Evolutionary conservation across 2,113 vertebrate species (phyloP).

Genomic region (Myxocyprinus asiaticus): DNA sequence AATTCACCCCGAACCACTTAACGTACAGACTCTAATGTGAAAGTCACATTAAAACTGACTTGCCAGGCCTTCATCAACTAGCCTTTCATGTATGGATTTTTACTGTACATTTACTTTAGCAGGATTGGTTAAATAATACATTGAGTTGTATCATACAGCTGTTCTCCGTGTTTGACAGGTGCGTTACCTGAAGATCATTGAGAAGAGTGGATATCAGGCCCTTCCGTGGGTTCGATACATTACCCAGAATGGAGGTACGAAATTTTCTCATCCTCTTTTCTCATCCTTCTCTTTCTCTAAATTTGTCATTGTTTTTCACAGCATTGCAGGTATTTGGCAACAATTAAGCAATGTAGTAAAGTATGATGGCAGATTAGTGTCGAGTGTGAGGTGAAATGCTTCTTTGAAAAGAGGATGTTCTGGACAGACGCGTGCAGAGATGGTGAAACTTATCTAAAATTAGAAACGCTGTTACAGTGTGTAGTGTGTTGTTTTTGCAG

Average conservation of each 20-base stretch:
- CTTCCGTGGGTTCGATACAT: slow-evolving; percentile 94
- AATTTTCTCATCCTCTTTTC: not conserved
- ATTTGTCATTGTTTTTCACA: slow-evolving; percentile 44
- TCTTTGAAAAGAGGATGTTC: slow-evolving; percentile 67
- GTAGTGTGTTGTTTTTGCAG: slow-evolving; percentile 13
- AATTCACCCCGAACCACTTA: no score
- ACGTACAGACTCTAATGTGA: no score
- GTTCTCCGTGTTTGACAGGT: slow-evolving; percentile 69
- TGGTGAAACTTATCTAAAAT: slow-evolving; percentile 48
- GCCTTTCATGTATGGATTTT: no score
- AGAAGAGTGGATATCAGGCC: slow-evolving; percentile 94
- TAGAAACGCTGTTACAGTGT: slow-evolving; percentile 56
- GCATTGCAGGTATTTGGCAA: slow-evolving; percentile 68
- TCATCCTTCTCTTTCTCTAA: slow-evolving; percentile 53
- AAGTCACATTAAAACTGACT: no score
- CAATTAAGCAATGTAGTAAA: slow-evolving; percentile 69
- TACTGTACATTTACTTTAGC: no score
- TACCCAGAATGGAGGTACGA: slow-evolving; percentile 93
- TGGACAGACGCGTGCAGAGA: slow-evolving; percentile 55
- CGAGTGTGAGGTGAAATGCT: slow-evolving; percentile 50
- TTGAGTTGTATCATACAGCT: not conserved
- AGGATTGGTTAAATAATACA: not conserved
- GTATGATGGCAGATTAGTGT: slow-evolving; percentile 62
- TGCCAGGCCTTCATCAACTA: no score
- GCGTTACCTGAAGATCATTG: slow-evolving; percentile 97